Evolutionary conservation across 2,113 vertebrate genomes (phyloP), one percentile per base, ranked within the genome.

Genomic region (Thryonomys swinderianus): DNA sequence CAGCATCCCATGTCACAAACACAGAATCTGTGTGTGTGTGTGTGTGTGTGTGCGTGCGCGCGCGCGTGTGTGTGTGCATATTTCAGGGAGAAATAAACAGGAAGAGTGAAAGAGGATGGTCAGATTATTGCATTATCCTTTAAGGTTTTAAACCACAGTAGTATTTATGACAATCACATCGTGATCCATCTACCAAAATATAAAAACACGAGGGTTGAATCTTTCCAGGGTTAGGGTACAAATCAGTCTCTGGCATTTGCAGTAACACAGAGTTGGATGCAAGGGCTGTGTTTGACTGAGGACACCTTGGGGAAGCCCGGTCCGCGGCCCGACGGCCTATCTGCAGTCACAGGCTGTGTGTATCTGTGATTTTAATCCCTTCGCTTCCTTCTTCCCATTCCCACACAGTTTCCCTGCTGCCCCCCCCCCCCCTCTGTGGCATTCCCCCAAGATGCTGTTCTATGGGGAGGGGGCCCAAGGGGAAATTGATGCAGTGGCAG

Each of bases 401-500:
- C 76, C 57, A 76, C 62, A 40, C 73, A 32, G 32, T 82, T 69
- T 85, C 93, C 76, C 59, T 95, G 25, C 45, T 59, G 80, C 85
- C 30, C 7, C 93, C 0, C 4, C 37, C 90, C 90, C 48, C 69
- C 91, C 17, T 10, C 48, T 7, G 48, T 10, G 18, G 85, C 16
- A 34, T 57, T n/a, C 55, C 51, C 16, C 5, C 30, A 37, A 79
- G 85, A 83, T 48, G 69, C 93, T 93, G 92, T 88, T 48, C 95
- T 86, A 23, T 84, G 91, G 93, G 96, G 95, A 97, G 96, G 94
- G 85, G 85, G 96, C 97, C 94, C 96, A 95, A 97, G 97, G 97
- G 92, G 96, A 98, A 98, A 98, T 97, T 98, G 98, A 98, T 97
- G 97, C 95, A 91, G 95, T 98, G 96, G 93, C 74, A n/a, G 90